Percentiles rank a stretch among this genome's conserved stretches.
phyloP scores from a whole-genome alignment of 2,113 vertebrate genomes.

The Microtus oregoni region DNA sequence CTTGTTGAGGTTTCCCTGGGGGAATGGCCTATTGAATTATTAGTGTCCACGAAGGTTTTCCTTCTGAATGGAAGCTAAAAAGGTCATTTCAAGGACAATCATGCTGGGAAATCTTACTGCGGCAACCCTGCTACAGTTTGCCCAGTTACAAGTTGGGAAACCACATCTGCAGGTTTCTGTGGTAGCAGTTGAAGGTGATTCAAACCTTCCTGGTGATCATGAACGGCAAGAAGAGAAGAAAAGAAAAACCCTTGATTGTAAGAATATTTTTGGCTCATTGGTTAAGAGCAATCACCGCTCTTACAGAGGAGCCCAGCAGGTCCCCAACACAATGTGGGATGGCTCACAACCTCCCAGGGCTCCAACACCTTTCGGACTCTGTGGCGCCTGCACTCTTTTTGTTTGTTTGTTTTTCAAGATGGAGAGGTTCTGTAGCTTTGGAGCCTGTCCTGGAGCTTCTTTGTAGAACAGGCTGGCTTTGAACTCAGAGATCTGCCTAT shows the following conservation, averaged over 20 bases:
- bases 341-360: too few relatives aligned
- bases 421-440: too few relatives aligned
- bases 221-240: background rate
- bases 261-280: background rate
- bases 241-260: background rate
- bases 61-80: constrained; percentile 47
- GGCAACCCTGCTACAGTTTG: constrained; percentile 31
- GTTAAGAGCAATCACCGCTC: background rate
- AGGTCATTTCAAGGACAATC: constrained; percentile 52
- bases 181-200: background rate
- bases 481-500: too few relatives aligned
- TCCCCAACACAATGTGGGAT: background rate
- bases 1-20: constrained; percentile 10
- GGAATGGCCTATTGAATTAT: constrained; percentile 18
- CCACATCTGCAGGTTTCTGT: background rate
- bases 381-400: background rate
- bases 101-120: background rate
- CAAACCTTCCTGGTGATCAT: background rate
- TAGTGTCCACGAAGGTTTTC: constrained; percentile 41
- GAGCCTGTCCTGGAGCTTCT: too few relatives aligned
- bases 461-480: too few relatives aligned
- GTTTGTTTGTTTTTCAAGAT: too few relatives aligned
- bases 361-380: background rate
- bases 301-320: background rate
- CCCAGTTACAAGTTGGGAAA: constrained; percentile 49